Conservation (phyloP, 2,888 invertebrate species). For the Torymus aiolomorphi region DNA sequence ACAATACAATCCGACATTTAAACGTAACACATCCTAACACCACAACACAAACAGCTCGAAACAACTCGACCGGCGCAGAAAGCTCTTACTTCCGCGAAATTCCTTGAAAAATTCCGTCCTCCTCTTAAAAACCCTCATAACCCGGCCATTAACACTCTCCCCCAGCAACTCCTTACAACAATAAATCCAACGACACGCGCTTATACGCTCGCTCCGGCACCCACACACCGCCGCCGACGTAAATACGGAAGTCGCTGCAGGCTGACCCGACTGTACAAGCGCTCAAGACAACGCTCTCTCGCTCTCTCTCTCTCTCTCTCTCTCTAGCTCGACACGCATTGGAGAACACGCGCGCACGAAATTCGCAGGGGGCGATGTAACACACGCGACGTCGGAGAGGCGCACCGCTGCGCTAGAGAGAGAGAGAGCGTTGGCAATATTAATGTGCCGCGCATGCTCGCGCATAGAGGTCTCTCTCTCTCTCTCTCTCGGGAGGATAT, state of each 20-base stretch:
- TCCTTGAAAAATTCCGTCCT: too few relatives aligned
- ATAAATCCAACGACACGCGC: background rate
- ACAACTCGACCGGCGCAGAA: too few relatives aligned
- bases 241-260: constrained; percentile 38
- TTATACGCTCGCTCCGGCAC: too few relatives aligned
- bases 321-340: constrained; percentile 3
- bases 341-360: constrained; percentile 12
- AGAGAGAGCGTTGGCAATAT: constrained; percentile 18
- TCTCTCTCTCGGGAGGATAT: constrained; percentile 12
- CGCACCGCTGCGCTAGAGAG: background rate
- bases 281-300: too few relatives aligned
- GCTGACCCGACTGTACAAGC: too few relatives aligned
- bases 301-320: too few relatives aligned
- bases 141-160: too few relatives aligned
- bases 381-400: background rate
- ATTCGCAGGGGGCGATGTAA: constrained; percentile 42
- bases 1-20: too few relatives aligned
- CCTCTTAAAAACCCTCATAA: too few relatives aligned
- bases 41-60: too few relatives aligned
- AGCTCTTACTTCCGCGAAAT: too few relatives aligned
- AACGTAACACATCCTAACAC: too few relatives aligned
- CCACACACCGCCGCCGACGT: background rate
- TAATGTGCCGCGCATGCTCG: constrained; percentile 45
- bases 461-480: background rate
- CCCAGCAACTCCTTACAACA: background rate